Conservation (phyloP, 2,113 vertebrate genomes). For the Ailurus styani region DNA sequence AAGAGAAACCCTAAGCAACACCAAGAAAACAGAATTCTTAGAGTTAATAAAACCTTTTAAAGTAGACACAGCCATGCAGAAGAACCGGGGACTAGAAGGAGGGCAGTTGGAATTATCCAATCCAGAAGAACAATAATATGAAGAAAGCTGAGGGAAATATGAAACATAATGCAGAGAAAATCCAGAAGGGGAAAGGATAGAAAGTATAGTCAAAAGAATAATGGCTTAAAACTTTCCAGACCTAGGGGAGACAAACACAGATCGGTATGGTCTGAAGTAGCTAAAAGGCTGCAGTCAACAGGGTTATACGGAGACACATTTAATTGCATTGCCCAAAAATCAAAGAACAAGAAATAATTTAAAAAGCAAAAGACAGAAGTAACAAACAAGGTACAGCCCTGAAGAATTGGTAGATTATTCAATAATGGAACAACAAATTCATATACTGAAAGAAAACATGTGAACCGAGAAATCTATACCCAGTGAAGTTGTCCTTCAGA, state of each 20-base stretch:
- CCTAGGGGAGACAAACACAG: neutral
- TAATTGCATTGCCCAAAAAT: neutral
- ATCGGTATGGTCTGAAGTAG: neutral
- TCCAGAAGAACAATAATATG: neutral
- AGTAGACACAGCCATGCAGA: neutral
- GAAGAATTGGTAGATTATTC: neutral
- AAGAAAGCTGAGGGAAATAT: neutral
- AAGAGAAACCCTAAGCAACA: neutral
- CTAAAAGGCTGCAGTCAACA: neutral
- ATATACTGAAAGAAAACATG: neutral
- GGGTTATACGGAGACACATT: neutral
- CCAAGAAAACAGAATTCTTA: neutral
- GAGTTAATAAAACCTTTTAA: neutral
- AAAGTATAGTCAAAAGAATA: neutral
- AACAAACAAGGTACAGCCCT: neutral
- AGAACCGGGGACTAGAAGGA: too few relatives aligned
- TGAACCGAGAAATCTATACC: neutral
- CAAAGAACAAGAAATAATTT: neutral
- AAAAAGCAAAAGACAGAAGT: neutral
- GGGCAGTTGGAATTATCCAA: neutral
- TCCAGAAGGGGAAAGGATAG: neutral
- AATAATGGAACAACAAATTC: neutral
- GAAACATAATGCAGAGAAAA: neutral
- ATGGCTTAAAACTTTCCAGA: too few relatives aligned
- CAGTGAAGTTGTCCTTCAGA: neutral